Evolutionary conservation across 2,113 vertebrate species (phyloP).

Genomic region (Strigops habroptila): DNA sequence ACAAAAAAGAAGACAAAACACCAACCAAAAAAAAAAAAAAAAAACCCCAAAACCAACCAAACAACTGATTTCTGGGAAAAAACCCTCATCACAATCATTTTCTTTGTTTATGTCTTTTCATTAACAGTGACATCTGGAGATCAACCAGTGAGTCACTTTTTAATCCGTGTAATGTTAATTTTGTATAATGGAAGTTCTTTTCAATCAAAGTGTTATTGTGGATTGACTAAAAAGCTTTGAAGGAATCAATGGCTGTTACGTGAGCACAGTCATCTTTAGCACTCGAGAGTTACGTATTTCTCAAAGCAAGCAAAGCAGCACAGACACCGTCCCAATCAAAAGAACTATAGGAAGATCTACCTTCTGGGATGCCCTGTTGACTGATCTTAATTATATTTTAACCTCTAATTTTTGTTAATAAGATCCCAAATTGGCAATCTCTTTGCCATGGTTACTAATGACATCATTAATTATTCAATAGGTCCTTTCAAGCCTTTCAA

Average conservation of each 20-base stretch:
- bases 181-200: neutral
- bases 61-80: neutral
- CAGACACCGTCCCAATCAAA: neutral
- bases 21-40: neutral
- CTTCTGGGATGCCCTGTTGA: neutral
- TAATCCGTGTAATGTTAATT: neutral
- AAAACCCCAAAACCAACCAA: neutral
- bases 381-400: conserved; percentile 3
- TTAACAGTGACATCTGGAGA: conserved; percentile 8
- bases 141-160: neutral
- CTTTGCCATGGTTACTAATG: neutral
- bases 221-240: conserved; percentile 34
- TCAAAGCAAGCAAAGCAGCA: neutral
- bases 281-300: neutral
- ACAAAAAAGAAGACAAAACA: neutral
- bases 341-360: neutral
- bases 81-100: neutral
- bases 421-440: neutral
- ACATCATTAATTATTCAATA: neutral
- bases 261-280: neutral
- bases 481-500: neutral
- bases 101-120: conserved; percentile 12
- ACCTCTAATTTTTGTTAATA: neutral
- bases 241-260: neutral
- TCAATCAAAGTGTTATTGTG: neutral